These are phyloP conservation scores for Lutraria rhynchaena DNA, from an alignment of 1,140 invertebrate genomes.

Conservation along the genomic window DNA sequence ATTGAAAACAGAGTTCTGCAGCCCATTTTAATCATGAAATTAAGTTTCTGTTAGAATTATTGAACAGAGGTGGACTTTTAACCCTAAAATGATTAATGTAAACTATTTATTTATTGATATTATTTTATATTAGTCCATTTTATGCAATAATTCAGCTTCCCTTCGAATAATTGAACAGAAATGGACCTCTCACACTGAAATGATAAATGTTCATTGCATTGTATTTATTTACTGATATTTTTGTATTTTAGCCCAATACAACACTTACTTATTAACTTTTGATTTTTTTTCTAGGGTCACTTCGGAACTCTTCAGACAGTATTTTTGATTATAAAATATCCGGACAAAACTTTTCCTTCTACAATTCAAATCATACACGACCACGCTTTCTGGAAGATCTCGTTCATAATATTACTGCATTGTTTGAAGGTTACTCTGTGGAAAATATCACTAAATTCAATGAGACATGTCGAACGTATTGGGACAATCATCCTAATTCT, in stretches of 20 bases:
- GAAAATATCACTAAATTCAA: conserved; percentile 17
- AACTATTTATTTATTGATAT: background rate
- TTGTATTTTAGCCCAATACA: background rate
- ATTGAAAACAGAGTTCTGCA: too few relatives aligned
- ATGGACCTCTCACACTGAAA: background rate
- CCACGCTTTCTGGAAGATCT: conserved; percentile 18
- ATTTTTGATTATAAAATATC: background rate
- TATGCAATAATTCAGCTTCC: background rate
- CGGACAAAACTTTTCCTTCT: background rate
- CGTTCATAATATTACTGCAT: conserved; percentile 2
- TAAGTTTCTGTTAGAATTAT: too few relatives aligned
- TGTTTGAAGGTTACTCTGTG: background rate
- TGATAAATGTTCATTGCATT: background rate
- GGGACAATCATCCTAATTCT: conserved; percentile 12
- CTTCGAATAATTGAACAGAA: background rate
- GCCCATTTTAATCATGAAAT: too few relatives aligned
- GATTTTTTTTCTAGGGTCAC: background rate
- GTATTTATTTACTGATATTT: background rate
- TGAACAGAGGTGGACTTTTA: too few relatives aligned
- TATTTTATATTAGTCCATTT: background rate
- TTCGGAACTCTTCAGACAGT: conserved; percentile 3
- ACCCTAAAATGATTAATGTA: too few relatives aligned
- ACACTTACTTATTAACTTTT: background rate
- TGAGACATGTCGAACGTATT: conserved; percentile 18
- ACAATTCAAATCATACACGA: conserved; percentile 15